Base-by-base conservation (phyloP, 53 echinoderm and acorn worm genomes). In the Holothuria scabra region DNA sequence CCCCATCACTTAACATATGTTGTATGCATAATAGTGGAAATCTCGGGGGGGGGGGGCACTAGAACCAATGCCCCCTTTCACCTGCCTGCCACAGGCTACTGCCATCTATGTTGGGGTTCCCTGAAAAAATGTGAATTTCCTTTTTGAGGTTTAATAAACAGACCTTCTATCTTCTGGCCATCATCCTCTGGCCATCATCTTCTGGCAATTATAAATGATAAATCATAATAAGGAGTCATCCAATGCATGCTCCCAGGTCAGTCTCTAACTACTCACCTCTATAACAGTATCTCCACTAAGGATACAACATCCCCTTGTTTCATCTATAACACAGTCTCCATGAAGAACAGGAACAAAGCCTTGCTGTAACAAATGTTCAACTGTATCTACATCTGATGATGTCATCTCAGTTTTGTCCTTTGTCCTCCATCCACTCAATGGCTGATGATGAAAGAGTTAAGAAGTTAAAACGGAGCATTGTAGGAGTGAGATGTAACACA, bases 271-370 rank as follows among this genome's bases (percentile, higher is more conserved):
- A 21, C 37, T 60, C 46, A 96, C 97, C 92, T 92, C 82, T 24
- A 94, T 94, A 3, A 96, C 74, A 8, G 88, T 82, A 88, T 96
- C 97, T 22, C 97, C 97, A 78, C 97, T 94, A 19, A 96, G 87
- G 12, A 97, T 97, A 13, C 92, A 87, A 60, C 97, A 92, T 32
- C 94, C 94, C 41, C 79, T 80, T 12, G 68, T 28, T 56, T 66
- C 69, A 76, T 97, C 97, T 8, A 90, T 22, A 24, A 95, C 91
- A 79, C 92, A 88, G 66, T 97, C 97, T 22, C 97, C 97, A 59
- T 94, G 92, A 65, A 97, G 33, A 7, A 97, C 87, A 25, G 97
- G 97, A 18, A 90, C 66, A 70, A 89, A 92, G 25, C 91, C 92
- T 55, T 81, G 67, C 5, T 86, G 14, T 13, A 97, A 79, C 12